These are phyloP conservation scores for Mythimna albipuncta DNA, from an alignment of 2,888 invertebrate species.

Conservation along the genomic window DNA sequence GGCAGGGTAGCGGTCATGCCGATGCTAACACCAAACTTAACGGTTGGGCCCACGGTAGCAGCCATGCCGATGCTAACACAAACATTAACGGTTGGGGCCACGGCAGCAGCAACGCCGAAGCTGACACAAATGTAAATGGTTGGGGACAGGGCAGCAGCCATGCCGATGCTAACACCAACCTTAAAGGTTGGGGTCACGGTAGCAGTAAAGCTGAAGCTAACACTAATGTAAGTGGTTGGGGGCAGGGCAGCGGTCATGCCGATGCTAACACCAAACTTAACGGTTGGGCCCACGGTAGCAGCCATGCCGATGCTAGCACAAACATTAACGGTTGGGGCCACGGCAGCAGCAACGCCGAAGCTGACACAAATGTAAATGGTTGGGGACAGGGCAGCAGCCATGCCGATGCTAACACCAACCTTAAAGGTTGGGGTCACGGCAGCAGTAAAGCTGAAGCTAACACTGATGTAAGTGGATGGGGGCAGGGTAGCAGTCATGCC, in stretches of 20 bases:
- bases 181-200: not conserved
- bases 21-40: not conserved
- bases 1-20: not conserved
- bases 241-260: not conserved
- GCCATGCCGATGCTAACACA: not conserved
- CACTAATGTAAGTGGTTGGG: too few relatives aligned
- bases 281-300: not conserved
- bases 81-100: not conserved
- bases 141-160: not conserved
- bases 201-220: not conserved
- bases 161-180: not conserved
- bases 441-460: not conserved
- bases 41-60: not conserved
- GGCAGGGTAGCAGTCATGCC: not conserved
- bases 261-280: not conserved
- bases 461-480: not conserved
- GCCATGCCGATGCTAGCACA: not conserved
- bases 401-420: not conserved
- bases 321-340: not conserved
- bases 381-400: not conserved
- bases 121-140: accelerated
- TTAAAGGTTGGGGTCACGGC: not conserved
- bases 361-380: not conserved
- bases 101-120: not conserved
- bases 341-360: not conserved